Evolutionary conservation across 2,888 invertebrate genomes (phyloP).

Genomic region (Parapristionchus giblindavisi): DNA sequence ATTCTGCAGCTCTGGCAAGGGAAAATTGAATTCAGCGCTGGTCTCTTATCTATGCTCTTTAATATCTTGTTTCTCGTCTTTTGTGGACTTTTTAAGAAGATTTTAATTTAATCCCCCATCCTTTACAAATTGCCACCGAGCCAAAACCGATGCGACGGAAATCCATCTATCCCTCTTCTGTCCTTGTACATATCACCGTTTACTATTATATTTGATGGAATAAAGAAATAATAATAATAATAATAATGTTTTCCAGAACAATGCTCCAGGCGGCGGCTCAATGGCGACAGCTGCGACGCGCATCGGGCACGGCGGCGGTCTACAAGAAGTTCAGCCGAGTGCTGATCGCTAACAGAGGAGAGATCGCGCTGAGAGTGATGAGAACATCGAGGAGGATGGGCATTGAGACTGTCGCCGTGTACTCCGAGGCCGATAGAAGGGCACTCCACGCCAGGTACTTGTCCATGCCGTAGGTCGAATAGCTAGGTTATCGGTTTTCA

Average conservation of each 20-base stretch:
- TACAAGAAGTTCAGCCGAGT: conserved; percentile 64
- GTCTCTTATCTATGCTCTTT: too few relatives aligned
- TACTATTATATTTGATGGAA: too few relatives aligned
- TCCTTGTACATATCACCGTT: too few relatives aligned
- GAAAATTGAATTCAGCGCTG: too few relatives aligned
- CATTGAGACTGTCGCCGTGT: conserved; percentile 91
- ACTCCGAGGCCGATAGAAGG: conserved; percentile 72
- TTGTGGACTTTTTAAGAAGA: too few relatives aligned
- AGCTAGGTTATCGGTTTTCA: background rate
- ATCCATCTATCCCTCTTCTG: too few relatives aligned
- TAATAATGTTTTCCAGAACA: background rate
- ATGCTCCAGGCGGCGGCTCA: conserved; percentile 19
- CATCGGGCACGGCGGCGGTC: conserved; percentile 44
- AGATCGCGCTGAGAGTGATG: conserved; percentile 70
- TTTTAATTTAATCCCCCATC: too few relatives aligned
- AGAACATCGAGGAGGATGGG: conserved; percentile 85
- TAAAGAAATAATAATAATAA: too few relatives aligned
- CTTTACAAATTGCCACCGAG: too few relatives aligned
- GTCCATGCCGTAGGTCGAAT: background rate
- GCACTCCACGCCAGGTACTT: conserved; percentile 51
- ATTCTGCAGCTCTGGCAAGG: too few relatives aligned
- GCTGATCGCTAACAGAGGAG: conserved; percentile 71
- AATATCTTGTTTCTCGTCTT: too few relatives aligned
- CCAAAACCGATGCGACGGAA: too few relatives aligned
- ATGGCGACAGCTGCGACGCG: conserved; percentile 11